Percentiles rank a stretch among this genome's conserved stretches.
Evolutionary conservation across 2,797 vertebrate genomes (phyloP).

Genomic region (Trichosurus vulpecula): DNA sequence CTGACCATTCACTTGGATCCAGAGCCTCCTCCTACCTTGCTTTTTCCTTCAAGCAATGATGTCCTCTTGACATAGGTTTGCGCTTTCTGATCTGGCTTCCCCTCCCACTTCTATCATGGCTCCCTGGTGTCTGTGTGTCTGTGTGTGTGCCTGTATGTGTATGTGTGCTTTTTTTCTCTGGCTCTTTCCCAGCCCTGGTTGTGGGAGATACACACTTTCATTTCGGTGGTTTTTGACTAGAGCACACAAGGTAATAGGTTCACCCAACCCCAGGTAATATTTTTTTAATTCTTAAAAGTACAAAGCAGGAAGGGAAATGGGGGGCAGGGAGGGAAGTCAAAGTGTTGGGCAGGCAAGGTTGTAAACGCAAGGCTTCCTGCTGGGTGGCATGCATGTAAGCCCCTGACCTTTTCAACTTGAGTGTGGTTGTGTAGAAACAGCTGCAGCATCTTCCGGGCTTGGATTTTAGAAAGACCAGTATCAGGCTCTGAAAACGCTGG

Average conservation of each 20-base stretch:
- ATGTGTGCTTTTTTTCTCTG: no score
- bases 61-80: background rate
- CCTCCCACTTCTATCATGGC: background rate
- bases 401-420: slow-evolving; percentile 69
- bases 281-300: background rate
- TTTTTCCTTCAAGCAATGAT: background rate
- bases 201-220: background rate
- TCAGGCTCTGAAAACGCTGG: slow-evolving; percentile 65
- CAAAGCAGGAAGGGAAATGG: background rate
- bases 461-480: slow-evolving; percentile 34
- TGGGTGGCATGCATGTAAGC: slow-evolving; percentile 20
- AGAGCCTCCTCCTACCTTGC: background rate
- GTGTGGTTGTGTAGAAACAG: slow-evolving; percentile 61
- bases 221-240: background rate
- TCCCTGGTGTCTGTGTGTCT: background rate
- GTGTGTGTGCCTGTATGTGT: background rate
- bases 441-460: slow-evolving; percentile 69
- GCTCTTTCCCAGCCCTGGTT: background rate
- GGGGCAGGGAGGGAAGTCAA: background rate
- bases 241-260: background rate
- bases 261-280: accelerated
- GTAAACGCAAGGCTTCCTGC: background rate
- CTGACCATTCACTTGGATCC: background rate
- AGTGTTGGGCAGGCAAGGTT: no score
- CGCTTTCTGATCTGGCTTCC: background rate